Base-by-base conservation (phyloP, 2,113 vertebrate genomes). In the Erythrolamprus reginae region DNA sequence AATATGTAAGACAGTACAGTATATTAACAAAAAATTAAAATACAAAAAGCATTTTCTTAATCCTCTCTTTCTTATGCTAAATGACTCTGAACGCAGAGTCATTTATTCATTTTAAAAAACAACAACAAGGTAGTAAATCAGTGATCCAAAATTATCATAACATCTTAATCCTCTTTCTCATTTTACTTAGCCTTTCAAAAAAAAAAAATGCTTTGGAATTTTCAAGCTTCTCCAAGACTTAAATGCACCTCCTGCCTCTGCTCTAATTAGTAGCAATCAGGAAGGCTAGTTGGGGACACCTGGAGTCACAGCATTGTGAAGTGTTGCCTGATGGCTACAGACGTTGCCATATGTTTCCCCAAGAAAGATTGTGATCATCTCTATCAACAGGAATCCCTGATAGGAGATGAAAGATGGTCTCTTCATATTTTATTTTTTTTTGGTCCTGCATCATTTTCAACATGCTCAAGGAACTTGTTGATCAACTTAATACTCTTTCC, bases 231-330 rank as follows among this genome's bases (percentile, higher is more conserved):
- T 94, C 93, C 77, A 87, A 90, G 90, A 93, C 88, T 93, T 95
- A 93, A 94, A 96, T 95, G 92, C 90, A 90, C 94, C 93, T 97
- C 94, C 95, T 93, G 94, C 93, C 96, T 97, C 95, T 94, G 94
- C 94, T 92, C 95, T 97, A 97, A 97, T 97, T 97, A 97, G 95
- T 96, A 96, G 95, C 93, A 95, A 96, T 96, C 96, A 96, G 95
- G 96, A 96, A 96, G 96, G 97, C 96, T 97, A 96, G 96, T 96
- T 96, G 94, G 95, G 96, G 97, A 96, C 96, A 97, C 97, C 96
- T 96, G 96, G 96, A 97, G 96, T 95, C 28, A 0, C 94, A 93
- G 95, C 95, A 94, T 96, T 96, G 94, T 96, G 96, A 96, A 96
- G 95, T 94, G 93, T 96, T 96, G 96, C 95, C 97, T 96, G 97